Conservation (phyloP, 2,797 vertebrate genomes). For the Leucoraja ocellata region DNA sequence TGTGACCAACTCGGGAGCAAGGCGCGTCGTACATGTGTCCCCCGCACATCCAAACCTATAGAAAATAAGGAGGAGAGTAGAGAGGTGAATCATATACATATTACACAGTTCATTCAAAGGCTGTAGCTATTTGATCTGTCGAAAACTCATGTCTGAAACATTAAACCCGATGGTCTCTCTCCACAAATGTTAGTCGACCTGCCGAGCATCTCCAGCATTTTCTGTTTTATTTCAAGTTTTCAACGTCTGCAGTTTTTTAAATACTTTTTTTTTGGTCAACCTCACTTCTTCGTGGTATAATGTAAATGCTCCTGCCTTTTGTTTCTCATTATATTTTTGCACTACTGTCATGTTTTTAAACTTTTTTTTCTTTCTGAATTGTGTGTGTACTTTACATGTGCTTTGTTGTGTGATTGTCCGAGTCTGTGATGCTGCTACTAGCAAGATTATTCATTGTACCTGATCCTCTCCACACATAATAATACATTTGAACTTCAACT, state of each 20-base stretch:
- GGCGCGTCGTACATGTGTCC: slow-evolving; percentile 83
- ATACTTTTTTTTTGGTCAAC: no score
- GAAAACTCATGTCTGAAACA: neutral
- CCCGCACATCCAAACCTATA: slow-evolving; percentile 82
- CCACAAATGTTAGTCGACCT: neutral
- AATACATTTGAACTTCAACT: no score
- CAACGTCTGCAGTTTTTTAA: neutral
- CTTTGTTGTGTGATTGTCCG: no score
- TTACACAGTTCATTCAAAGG: neutral
- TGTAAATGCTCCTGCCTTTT: no score
- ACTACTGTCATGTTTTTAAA: no score
- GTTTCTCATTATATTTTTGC: no score
- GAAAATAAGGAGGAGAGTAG: slow-evolving; percentile 42
- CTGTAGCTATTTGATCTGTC: neutral
- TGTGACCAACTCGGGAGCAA: slow-evolving; percentile 79
- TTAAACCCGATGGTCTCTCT: neutral
- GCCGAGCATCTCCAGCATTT: neutral
- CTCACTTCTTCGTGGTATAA: no score
- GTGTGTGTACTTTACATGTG: neutral
- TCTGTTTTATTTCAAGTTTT: neutral
- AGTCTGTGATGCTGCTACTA: no score
- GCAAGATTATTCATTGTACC: no score
- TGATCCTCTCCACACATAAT: no score
- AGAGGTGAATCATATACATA: slow-evolving; percentile 41
- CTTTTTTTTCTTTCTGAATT: no score